Base-by-base conservation (phyloP, 2,797 vertebrate species). In the Tinamus major region DNA sequence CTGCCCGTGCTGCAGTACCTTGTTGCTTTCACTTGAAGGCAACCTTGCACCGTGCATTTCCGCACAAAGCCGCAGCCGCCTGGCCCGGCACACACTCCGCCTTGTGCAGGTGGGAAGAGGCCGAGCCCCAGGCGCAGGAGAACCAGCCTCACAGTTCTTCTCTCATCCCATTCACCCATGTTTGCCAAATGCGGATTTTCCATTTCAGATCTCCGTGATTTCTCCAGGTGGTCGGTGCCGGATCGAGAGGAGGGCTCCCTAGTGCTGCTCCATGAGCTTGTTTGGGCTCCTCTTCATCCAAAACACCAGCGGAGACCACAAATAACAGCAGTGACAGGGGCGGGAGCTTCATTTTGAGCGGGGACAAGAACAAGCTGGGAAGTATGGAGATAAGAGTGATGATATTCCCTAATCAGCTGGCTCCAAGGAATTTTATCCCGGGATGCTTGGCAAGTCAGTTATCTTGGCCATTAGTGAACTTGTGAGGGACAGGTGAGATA, bases 401-500 rank as follows among this genome's bases (percentile, higher is more conserved):
- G 79, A 81, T 59, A 86, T 89, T 90, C 81, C 77, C 94, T 84
- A 81, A 95, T 88, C 94, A 69, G 89, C 85, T 79, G 63, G 65
- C 72, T 85, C 89, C 1, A 0, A 18, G 67, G 85, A 92, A 81
- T 96, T 91, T 86, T 90, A 88, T 91, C 90, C 90, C 10, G 2
- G 70, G 77, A 41, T 90, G 6, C 63, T 76, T 0, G 0, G 5
- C 63, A 56, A 63, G 90, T 46, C 46, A 5, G 5, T 96, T 96
- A 94, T 96, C 96, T 93, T 0, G 0, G 95, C 95, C 95, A 96
- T 96, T 96, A 96, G 96, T 6, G 88, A 92, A 93, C 87, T 93
- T 95, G 95, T 93, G 96, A 96, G 87, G 95, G 85, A 96, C 94
- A 96, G 96, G 96, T 96, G 93, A 96, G 96, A 96, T 90, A 96